phyloP scores from a whole-genome alignment of 2,888 invertebrate species.

The Pimpla rufipes region DNA sequence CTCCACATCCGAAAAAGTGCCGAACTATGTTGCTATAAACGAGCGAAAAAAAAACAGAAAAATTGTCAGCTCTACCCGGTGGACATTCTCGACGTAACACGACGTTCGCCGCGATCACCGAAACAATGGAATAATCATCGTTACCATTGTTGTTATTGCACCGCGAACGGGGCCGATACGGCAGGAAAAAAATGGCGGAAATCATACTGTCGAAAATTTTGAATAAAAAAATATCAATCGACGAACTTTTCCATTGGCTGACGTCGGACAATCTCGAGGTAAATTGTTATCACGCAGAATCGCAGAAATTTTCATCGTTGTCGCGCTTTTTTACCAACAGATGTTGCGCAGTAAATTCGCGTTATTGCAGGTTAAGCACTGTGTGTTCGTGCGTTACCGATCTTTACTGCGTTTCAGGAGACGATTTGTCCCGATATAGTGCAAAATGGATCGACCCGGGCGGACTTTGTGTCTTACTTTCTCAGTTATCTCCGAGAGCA shows the following conservation, averaged over 20 bases:
- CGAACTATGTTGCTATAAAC: not conserved
- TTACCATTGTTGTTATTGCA: not conserved
- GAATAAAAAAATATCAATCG: conserved; percentile 70
- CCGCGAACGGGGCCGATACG: not conserved
- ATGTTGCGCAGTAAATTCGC: not conserved
- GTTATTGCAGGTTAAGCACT: conserved; percentile 38
- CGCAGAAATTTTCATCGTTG: too few species aligned
- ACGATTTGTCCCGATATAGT: conserved; percentile 57
- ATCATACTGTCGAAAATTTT: conserved; percentile 73
- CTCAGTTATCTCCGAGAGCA: conserved; percentile 76
- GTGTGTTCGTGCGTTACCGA: conserved; percentile 21
- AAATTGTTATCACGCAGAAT: conserved; percentile 44
- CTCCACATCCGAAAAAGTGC: not conserved
- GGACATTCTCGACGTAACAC: not conserved
- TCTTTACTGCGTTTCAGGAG: conserved; percentile 48
- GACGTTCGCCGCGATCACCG: not conserved
- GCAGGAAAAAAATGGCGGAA: conserved; percentile 71
- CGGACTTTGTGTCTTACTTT: conserved; percentile 76
- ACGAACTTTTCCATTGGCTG: conserved; percentile 75
- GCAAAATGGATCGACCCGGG: conserved; percentile 68
- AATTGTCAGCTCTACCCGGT: not conserved
- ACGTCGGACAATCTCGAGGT: conserved; percentile 74
- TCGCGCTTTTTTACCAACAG: not conserved
- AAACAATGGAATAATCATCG: not conserved
- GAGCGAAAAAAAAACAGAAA: not conserved